A percentile compares a stretch with the other conserved stretches of the same genome.
Conservation (phyloP, 1,140 invertebrate genomes). For the Apis mellifera region Amel_HAv3.1 CM009939.2:12017501-12018000, state of each 20-base stretch:
- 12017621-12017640: too few relatives aligned
- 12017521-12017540: conserved; percentile 6
- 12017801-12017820: too few relatives aligned
- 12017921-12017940: conserved; percentile 51
- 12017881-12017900: conserved; percentile 32
- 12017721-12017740: too few relatives aligned
- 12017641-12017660: too few relatives aligned
- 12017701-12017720: too few relatives aligned
- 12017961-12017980: not conserved
- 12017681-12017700: too few relatives aligned
- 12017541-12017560: not conserved
- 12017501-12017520: not conserved
- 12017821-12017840: conserved; percentile 9
- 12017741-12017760: too few relatives aligned
- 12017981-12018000: not conserved
- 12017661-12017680: too few relatives aligned
- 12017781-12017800: not conserved
- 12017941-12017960: conserved; percentile 46
- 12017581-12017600: too few relatives aligned
- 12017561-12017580: too few relatives aligned
- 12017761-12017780: not conserved
- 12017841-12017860: not conserved
- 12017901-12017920: conserved; percentile 63
- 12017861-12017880: not conserved
- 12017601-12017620: too few relatives aligned